Conservation (phyloP, 2,888 invertebrate species). For the Conops quadrifasciatus region DNA sequence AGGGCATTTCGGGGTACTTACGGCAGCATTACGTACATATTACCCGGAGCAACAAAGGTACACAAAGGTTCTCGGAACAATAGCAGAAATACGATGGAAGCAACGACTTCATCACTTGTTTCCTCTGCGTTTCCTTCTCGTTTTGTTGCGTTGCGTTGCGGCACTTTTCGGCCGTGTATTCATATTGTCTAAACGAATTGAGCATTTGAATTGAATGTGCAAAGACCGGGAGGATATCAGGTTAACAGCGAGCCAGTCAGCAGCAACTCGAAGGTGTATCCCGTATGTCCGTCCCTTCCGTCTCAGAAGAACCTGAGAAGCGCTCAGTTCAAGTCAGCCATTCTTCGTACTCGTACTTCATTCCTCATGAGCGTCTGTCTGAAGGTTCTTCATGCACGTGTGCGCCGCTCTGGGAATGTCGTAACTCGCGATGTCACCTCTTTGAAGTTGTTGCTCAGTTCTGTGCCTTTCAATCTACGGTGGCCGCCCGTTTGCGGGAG, state of each 20-base stretch:
- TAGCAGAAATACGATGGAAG: conserved; percentile 49
- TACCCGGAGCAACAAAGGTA: conserved; percentile 37
- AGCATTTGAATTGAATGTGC: conserved; percentile 23
- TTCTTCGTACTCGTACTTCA: too few relatives aligned
- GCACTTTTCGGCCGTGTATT: conserved; percentile 25
- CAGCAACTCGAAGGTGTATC: conserved; percentile 55
- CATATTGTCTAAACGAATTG: conserved; percentile 28
- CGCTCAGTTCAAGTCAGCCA: background rate
- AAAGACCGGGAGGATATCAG: conserved; percentile 54
- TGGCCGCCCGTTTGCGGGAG: conserved; percentile 38
- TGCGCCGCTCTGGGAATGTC: conserved; percentile 20
- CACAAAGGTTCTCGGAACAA: background rate
- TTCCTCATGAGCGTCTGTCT: background rate
- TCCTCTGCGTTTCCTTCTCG: conserved; percentile 45
- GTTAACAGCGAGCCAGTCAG: conserved; percentile 47
- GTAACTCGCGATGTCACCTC: conserved; percentile 29
- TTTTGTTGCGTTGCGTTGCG: conserved; percentile 5
- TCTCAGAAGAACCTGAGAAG: conserved; percentile 26
- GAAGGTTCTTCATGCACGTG: conserved; percentile 25
- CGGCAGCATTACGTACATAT: conserved; percentile 31
- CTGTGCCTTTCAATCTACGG: conserved; percentile 46
- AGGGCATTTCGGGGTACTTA: conserved; percentile 22
- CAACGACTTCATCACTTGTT: conserved; percentile 64
- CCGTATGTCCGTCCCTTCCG: conserved; percentile 47
- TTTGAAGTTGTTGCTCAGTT: conserved; percentile 60